Conservation (phyloP, 1,140 invertebrate species). For the Probaryconus sp. region DNA sequence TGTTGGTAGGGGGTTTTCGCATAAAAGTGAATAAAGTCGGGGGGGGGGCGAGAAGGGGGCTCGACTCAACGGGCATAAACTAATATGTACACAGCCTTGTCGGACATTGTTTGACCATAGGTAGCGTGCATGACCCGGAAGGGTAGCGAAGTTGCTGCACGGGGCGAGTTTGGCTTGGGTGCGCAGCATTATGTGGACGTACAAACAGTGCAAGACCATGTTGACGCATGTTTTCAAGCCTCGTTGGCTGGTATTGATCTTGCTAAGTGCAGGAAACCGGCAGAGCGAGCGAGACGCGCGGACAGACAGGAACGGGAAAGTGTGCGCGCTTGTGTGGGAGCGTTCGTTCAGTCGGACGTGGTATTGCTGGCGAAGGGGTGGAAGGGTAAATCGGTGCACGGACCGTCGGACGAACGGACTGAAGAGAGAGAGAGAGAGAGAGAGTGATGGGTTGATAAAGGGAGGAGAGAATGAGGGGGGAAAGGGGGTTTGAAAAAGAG, state of each 20-base stretch:
- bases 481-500: conserved; percentile 12
- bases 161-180: conserved; percentile 60
- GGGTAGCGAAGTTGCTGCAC: conserved; percentile 68
- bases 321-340: conserved; percentile 43
- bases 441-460: no score
- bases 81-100: conserved; percentile 77
- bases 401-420: conserved; percentile 18
- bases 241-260: conserved; percentile 80
- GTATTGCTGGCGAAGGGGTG: conserved; percentile 3
- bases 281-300: conserved; percentile 61
- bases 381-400: conserved; percentile 50
- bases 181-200: conserved; percentile 76
- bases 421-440: conserved; percentile 14
- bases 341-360: conserved; percentile 25
- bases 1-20: neutral
- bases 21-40: conserved; percentile 61
- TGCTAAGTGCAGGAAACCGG: conserved; percentile 79
- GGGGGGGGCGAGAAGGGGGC: conserved; percentile 49
- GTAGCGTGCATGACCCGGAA: conserved; percentile 57
- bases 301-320: conserved; percentile 40
- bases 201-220: conserved; percentile 79
- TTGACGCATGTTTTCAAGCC: conserved; percentile 80
- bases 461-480: conserved; percentile 26
- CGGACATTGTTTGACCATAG: conserved; percentile 76
- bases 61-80: conserved; percentile 64